These are phyloP conservation scores for Lanius ludovicianus DNA, from an alignment of 2,113 vertebrate genomes.

Conservation along the genomic window DNA sequence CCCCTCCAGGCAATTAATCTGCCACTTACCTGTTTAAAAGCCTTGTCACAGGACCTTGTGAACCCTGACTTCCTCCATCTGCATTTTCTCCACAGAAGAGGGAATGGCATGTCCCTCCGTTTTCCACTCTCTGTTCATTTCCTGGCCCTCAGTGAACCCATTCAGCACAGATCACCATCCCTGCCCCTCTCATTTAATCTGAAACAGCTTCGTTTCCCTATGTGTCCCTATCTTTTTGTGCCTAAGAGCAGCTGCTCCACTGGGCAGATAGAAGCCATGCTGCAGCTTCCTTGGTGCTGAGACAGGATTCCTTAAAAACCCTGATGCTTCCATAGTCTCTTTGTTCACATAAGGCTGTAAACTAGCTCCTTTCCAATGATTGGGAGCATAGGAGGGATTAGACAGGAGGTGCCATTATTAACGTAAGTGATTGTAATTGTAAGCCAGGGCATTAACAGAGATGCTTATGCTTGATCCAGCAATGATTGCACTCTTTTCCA, in stretches of 20 bases:
- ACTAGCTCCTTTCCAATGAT: neutral
- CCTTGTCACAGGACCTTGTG: neutral
- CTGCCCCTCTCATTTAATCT: neutral
- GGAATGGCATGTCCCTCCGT: neutral
- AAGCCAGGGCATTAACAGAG: neutral
- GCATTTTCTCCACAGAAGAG: neutral
- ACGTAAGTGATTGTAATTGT: neutral
- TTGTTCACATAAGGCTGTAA: neutral
- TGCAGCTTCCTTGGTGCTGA: neutral
- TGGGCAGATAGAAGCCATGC: neutral
- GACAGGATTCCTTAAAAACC: neutral
- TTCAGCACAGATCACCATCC: neutral
- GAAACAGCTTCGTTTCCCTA: neutral
- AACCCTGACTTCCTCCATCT: neutral
- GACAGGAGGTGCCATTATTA: conserved; percentile 24
- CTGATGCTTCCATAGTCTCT: neutral
- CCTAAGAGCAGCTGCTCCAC: neutral
- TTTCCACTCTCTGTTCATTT: neutral
- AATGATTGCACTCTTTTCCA: neutral
- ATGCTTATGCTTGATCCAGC: neutral
- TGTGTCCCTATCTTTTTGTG: accelerated
- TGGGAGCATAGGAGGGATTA: neutral
- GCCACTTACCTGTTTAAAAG: neutral
- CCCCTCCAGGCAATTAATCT: neutral
- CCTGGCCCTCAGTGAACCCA: neutral